These are phyloP conservation scores for Leptinotarsa texana DNA, from an alignment of 1,140 invertebrate genomes.

Conservation along the genomic window DNA sequence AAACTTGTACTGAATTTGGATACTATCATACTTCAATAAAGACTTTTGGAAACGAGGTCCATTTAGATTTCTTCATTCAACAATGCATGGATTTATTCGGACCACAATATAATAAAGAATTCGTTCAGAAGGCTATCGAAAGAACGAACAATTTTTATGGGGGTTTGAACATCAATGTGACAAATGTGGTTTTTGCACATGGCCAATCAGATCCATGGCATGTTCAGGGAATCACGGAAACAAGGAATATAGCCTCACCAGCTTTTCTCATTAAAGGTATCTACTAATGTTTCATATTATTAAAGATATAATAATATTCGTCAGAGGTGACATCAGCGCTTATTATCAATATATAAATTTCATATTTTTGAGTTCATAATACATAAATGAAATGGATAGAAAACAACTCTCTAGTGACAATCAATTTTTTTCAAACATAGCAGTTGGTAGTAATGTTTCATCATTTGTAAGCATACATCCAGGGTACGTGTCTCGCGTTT, in stretches of 20 bases:
- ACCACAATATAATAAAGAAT: slow-evolving; percentile 60
- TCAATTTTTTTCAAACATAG: too few species aligned
- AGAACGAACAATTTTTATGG: slow-evolving; percentile 83
- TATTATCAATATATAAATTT: too few species aligned
- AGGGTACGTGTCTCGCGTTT: too few species aligned
- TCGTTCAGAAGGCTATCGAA: slow-evolving; percentile 64
- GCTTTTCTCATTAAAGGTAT: slow-evolving; percentile 75
- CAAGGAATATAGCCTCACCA: slow-evolving; percentile 61
- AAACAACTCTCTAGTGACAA: too few species aligned
- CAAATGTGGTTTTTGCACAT: slow-evolving; percentile 83
- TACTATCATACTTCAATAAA: slow-evolving; percentile 89
- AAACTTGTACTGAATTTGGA: slow-evolving; percentile 94
- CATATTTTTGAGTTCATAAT: neutral
- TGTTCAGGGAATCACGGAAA: slow-evolving; percentile 72
- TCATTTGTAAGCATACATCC: too few species aligned
- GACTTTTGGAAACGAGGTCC: slow-evolving; percentile 79
- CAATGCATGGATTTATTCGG: slow-evolving; percentile 87
- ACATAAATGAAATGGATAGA: neutral
- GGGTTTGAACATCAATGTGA: slow-evolving; percentile 69
- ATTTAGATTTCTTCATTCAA: slow-evolving; percentile 76
- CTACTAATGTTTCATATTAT: neutral
- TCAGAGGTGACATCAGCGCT: neutral
- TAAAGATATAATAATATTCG: slow-evolving; percentile 9
- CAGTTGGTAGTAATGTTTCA: too few species aligned
- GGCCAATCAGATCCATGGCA: slow-evolving; percentile 94